These are phyloP conservation scores for Lacerta viridis DNA, from an alignment of 2,797 vertebrate species.

Conservation along the genomic window DNA sequence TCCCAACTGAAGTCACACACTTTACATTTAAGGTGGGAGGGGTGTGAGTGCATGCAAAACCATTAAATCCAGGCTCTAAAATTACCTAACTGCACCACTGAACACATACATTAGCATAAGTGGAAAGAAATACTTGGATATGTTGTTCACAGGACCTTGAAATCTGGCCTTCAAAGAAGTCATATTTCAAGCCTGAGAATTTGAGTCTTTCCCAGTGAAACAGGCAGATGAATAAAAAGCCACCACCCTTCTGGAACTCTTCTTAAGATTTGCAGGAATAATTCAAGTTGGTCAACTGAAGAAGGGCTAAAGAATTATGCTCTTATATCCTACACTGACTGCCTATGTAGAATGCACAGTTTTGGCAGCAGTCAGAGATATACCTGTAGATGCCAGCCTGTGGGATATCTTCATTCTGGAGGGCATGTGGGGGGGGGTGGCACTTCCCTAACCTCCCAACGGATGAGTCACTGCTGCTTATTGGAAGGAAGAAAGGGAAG, in stretches of 20 bases:
- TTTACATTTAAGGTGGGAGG: too few species aligned
- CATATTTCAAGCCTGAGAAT: neutral
- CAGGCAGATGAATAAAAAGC: neutral
- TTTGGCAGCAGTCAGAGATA: neutral
- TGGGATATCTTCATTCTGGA: neutral
- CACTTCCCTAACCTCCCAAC: too few species aligned
- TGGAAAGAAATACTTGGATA: neutral
- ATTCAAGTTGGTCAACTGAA: neutral
- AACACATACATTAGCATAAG: neutral
- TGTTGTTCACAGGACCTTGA: neutral
- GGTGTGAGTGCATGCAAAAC: too few species aligned
- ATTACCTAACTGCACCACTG: too few species aligned
- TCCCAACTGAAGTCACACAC: too few species aligned
- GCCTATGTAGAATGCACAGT: neutral
- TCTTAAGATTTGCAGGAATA: neutral
- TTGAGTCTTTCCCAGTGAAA: neutral
- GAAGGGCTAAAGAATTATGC: neutral
- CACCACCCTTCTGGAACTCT: neutral
- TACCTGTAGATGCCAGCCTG: neutral
- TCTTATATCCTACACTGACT: neutral
- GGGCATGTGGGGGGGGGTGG: too few species aligned
- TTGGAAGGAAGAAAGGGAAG: too few species aligned
- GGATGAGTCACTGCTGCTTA: too few species aligned
- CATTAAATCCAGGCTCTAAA: too few species aligned
- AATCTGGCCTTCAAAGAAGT: conserved; percentile 6